These are phyloP conservation scores for Heliothis peltigera DNA, from an alignment of 2,888 invertebrate species.

Conservation along the genomic window DNA sequence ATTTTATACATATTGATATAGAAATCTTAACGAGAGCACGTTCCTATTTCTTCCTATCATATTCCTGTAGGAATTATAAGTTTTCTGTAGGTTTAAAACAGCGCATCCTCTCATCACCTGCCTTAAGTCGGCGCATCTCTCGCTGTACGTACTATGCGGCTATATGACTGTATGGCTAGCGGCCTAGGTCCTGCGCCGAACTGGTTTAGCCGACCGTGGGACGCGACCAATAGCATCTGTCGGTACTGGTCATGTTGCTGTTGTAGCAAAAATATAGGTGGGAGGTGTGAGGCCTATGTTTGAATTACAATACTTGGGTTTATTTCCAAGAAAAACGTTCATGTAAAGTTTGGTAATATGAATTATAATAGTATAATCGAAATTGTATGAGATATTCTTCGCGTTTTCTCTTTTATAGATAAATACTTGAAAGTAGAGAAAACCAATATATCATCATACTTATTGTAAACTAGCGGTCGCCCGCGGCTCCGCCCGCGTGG, in stretches of 20 bases:
- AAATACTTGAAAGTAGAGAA: constrained; percentile 6
- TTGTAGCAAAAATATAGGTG: constrained; percentile 6
- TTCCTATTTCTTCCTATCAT: neutral
- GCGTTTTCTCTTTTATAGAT: neutral
- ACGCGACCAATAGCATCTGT: constrained; percentile 33
- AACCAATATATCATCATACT: neutral
- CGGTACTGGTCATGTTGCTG: constrained; percentile 3
- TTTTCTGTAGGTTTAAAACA: constrained; percentile 1
- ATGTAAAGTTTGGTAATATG: neutral
- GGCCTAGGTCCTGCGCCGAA: constrained; percentile 40
- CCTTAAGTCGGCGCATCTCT: constrained; percentile 7
- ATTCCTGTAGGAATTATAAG: neutral
- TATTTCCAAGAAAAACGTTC: too few species aligned
- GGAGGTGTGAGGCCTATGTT: constrained; percentile 25
- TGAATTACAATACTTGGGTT: constrained; percentile 4
- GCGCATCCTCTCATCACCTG: constrained; percentile 23
- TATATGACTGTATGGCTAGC: constrained; percentile 10
- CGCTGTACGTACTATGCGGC: neutral
- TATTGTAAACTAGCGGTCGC: too few species aligned
- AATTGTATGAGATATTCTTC: neutral
- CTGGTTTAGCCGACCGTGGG: constrained; percentile 55
- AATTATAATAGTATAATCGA: too few species aligned
- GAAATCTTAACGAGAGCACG: neutral
- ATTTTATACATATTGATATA: too few species aligned
- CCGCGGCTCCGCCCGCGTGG: too few species aligned